Evolutionary conservation across 1,140 invertebrate genomes (phyloP).

Genomic region (Heliothis virescens): DNA sequence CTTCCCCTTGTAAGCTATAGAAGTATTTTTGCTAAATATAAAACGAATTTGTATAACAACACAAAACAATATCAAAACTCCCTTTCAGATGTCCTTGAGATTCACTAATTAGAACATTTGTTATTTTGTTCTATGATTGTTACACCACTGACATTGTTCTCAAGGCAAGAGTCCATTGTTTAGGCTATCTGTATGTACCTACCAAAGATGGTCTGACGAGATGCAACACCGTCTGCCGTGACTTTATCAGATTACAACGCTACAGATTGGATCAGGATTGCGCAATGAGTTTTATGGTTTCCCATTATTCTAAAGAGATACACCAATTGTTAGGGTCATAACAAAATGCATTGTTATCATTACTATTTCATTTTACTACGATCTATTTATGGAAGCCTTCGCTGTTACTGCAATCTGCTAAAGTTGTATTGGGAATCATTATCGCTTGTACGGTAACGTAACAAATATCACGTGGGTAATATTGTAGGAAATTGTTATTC

Average conservation of each 20-base stretch:
- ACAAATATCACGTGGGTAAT: no score
- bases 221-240: slow-evolving; percentile 19
- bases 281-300: slow-evolving; percentile 8
- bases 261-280: slow-evolving; percentile 38
- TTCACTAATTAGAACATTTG: slow-evolving; percentile 32
- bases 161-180: slow-evolving; percentile 53
- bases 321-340: neutral
- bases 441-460: no score
- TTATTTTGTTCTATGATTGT: slow-evolving; percentile 27
- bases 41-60: no score
- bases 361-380: neutral
- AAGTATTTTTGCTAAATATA: no score
- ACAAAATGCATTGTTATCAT: neutral
- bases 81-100: slow-evolving; percentile 34
- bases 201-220: slow-evolving; percentile 29
- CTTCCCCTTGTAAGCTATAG: no score
- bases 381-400: neutral
- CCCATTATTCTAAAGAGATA: slow-evolving; percentile 1
- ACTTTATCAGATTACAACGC: slow-evolving; percentile 21
- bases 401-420: no score
- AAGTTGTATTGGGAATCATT: no score
- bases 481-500: no score
- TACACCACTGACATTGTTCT: slow-evolving; percentile 47
- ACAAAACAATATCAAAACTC: neutral
- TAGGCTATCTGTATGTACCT: neutral